Percentiles rank a stretch among this genome's conserved stretches.
Evolutionary conservation across 2,113 vertebrate genomes (phyloP).

Genomic region (Gasterosteus nipponicus): DNA sequence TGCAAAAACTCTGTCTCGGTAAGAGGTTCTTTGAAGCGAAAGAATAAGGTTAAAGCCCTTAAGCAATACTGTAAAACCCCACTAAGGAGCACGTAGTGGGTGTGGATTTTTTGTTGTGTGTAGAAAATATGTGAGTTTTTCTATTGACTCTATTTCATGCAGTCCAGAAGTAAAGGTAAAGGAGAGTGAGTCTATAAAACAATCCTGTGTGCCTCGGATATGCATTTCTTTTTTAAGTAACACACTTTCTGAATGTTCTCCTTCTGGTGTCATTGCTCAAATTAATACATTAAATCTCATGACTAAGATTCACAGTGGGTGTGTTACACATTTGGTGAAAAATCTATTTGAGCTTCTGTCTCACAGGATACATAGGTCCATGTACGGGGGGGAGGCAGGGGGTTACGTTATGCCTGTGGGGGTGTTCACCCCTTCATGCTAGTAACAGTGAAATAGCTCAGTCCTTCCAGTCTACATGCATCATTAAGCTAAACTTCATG

Average conservation of each 20-base stretch:
- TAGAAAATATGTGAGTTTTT: slow-evolving; percentile 19
- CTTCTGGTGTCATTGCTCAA: slow-evolving; percentile 9
- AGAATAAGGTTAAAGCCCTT: slow-evolving; percentile 69
- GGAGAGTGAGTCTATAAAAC: neutral
- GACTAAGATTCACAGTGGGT: neutral
- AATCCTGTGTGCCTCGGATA: neutral
- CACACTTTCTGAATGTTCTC: neutral
- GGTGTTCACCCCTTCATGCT: slow-evolving; percentile 38
- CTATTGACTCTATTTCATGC: slow-evolving; percentile 21
- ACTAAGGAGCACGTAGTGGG: slow-evolving; percentile 33
- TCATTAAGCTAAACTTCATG: slow-evolving; percentile 71
- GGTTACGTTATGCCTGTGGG: slow-evolving; percentile 38
- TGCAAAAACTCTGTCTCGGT: slow-evolving; percentile 24
- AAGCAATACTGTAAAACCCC: slow-evolving; percentile 32
- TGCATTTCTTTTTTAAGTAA: neutral
- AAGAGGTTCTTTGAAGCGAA: slow-evolving; percentile 62
- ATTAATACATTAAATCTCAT: neutral
- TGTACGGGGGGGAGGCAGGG: neutral
- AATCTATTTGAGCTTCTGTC: neutral
- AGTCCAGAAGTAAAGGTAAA: slow-evolving; percentile 6
- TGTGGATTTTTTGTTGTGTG: slow-evolving; percentile 41
- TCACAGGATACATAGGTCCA: neutral
- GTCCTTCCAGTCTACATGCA: slow-evolving; percentile 52
- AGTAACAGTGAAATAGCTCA: slow-evolving; percentile 36
- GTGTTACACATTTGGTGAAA: neutral